Evolutionary conservation across 2,797 vertebrate genomes (phyloP).

Genomic region (Gouania willdenowi): DNA sequence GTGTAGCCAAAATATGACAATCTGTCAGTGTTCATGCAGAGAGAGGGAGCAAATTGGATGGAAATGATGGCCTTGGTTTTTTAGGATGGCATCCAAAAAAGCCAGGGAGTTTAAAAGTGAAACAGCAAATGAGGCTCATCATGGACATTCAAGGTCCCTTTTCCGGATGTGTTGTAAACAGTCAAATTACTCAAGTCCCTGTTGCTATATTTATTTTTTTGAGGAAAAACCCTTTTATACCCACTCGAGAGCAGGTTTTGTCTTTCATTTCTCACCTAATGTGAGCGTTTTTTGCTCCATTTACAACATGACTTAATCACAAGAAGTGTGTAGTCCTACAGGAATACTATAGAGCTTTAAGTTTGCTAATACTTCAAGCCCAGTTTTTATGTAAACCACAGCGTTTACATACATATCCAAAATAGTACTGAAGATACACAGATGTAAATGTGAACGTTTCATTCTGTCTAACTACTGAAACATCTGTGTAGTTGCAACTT

Average conservation of each 20-base stretch:
- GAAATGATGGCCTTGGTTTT: slow-evolving; percentile 71
- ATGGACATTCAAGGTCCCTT: slow-evolving; percentile 65
- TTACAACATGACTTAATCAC: too few relatives aligned
- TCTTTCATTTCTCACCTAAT: slow-evolving; percentile 14
- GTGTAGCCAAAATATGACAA: slow-evolving; percentile 73
- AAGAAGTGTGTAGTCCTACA: too few relatives aligned
- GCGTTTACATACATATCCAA: too few relatives aligned
- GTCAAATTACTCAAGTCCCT: slow-evolving; percentile 49
- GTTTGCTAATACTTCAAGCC: too few relatives aligned
- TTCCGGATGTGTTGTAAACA: slow-evolving; percentile 50
- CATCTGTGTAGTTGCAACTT: too few relatives aligned
- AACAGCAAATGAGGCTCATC: slow-evolving; percentile 46
- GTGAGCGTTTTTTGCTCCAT: too few relatives aligned
- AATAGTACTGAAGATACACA: too few relatives aligned
- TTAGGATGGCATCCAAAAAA: slow-evolving; percentile 66
- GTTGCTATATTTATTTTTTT: slow-evolving; percentile 35
- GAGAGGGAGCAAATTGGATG: slow-evolving; percentile 67
- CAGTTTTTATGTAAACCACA: too few relatives aligned
- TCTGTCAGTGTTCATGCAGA: slow-evolving; percentile 68
- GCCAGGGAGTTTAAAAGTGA: slow-evolving; percentile 64
- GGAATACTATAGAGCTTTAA: too few relatives aligned
- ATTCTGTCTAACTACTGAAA: too few relatives aligned
- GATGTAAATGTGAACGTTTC: too few relatives aligned
- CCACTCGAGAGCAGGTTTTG: slow-evolving; percentile 17
- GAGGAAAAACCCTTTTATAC: slow-evolving; percentile 35